Evolutionary conservation across 2,888 invertebrate species (phyloP), one percentile per base, ranked within the genome.

Genomic region (Myopa testacea): DNA sequence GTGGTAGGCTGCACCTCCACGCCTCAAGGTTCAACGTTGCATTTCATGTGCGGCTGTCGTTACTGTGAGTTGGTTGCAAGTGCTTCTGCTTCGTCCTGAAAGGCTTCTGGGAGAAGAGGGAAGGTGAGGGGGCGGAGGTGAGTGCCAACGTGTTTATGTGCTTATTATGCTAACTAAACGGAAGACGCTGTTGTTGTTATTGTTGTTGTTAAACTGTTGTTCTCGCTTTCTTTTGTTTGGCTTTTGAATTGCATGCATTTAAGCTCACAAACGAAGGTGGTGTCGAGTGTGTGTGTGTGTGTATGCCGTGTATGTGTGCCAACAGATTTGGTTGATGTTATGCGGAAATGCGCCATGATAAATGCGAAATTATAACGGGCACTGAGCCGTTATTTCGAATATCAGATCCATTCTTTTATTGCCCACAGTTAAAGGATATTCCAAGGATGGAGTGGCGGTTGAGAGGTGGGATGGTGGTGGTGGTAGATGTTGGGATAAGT

Each of bases 291-390:
- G 26, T 63, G 58, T 67, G 68, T 62, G 52, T 26, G 69, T 80
- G 79, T 78, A 77, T 77, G 63, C 60, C 72, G 72, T 73, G 58
- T 76, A 40, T 75, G 74, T 65, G 73, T 78, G 79, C 67, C 76
- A 75, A 79, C 76, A 79, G 62, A 74, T 60, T 68, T 71, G 62
- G 79, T 79, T 80, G 76, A 80, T 79, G 78, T 76, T 78, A 76
- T 78, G 70, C 79, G 80, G 79, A 80, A 80, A 80, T 79, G 78
- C 76, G 76, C 76, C 76, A 77, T 80, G 78, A 80, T 80, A 78
- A 78, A 79, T 72, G 79, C 73, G 63, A 79, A 79, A 72, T 77
- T 67, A 79, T 75, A 71, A 69, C 75, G 73, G 26, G 6, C 60
- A 19, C 34, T 71, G 68, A 75, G 34, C 40, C 58, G 68, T 75